Percentiles rank a stretch among this genome's conserved stretches.
Conservation (phyloP, 2,797 vertebrate genomes). For the Oceanodroma leucorhoa region DNA sequence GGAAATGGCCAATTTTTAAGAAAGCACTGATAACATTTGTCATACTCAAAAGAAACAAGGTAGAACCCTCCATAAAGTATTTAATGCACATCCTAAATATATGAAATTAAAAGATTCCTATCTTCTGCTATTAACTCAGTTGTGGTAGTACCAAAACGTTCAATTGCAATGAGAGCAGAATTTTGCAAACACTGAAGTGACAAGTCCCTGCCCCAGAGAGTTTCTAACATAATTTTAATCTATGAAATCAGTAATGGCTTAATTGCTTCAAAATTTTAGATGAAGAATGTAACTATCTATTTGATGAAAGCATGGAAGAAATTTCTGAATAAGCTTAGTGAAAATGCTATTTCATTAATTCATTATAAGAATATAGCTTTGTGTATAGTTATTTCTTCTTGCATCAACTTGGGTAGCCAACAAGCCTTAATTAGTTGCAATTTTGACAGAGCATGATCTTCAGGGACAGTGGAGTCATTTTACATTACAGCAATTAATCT, state of each 20-base stretch:
- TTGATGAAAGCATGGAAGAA: neutral
- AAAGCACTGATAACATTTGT: neutral
- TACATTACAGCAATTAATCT: conserved; percentile 14
- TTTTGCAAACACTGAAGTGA: neutral
- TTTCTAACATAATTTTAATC: neutral
- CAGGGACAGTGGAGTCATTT: neutral
- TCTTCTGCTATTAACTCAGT: neutral
- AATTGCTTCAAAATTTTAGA: neutral
- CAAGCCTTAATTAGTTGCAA: neutral
- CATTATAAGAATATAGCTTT: neutral
- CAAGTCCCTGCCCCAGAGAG: neutral
- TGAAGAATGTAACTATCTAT: neutral
- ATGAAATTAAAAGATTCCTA: neutral
- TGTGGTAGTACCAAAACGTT: neutral
- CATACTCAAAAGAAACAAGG: neutral
- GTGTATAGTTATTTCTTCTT: neutral
- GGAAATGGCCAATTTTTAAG: neutral
- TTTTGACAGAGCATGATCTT: conserved; percentile 10
- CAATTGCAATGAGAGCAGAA: neutral
- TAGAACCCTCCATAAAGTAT: neutral
- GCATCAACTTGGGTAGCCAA: neutral
- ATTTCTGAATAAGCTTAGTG: neutral
- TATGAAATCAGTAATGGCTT: neutral
- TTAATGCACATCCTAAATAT: neutral
- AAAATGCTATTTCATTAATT: neutral